Evolutionary conservation across 2,888 invertebrate genomes (phyloP), one percentile per base, ranked within the genome.

Genomic region (Clusia tigrina): DNA sequence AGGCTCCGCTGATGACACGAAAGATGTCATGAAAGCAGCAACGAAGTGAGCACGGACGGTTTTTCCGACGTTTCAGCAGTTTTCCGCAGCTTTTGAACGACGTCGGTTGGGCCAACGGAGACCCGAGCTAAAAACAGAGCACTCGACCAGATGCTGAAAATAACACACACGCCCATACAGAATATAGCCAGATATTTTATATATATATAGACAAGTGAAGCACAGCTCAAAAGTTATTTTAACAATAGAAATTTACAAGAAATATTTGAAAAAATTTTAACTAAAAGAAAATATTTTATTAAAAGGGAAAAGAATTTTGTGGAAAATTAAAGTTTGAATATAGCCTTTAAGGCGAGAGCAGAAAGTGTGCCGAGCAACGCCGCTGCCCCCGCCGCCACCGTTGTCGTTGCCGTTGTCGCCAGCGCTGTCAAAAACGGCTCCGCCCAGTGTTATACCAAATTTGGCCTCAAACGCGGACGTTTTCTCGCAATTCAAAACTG

Each of bases 201-300:
- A n/a, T 79, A 79, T 79, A 80, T 80, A 80, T 80, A 80, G 79
- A 80, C 78, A 78, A 78, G 75, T 73, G 59, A 78, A 79, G 79
- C 78, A 78, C 80, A 78, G 77, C 75, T 77, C 74, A 77, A 67
- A 62, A 51, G 66, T 64, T 67, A n/a, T 60, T 59, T 42, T 32
- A 24, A 52, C 62, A n/a, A 67, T 66, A 67, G 69, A 75, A 71
- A 71, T 74, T 68, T 60, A 56, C 61, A 63, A 65, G 61, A 74
- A 73, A 70, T 70, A 17, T 32, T 58, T 64, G 63, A 58, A 54
- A 67, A 59, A 64, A 63, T 53, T 38, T 46, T 25, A 64, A 38
- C 23, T 25, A 67, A 65, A 65, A 64, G 59, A 62, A 60, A 63
- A 60, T 60, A 53, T 37, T 59, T n/a, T 64, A 60, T 58, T 58